Conservation (phyloP, 2,113 vertebrate genomes). For the Brevimyrus niger region DNA sequence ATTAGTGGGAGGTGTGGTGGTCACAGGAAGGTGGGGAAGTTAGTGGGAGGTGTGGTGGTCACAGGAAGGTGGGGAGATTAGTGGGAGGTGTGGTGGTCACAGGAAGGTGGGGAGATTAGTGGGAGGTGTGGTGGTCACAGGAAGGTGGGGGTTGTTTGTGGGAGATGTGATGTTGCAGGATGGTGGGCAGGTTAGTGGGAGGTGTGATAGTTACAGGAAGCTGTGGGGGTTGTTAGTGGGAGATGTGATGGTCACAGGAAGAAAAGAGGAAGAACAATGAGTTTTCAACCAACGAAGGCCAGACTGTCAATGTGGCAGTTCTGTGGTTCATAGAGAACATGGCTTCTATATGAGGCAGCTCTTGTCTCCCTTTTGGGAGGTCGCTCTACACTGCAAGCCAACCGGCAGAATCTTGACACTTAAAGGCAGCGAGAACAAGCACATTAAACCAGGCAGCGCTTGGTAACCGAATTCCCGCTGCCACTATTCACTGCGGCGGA, state of each 20-base stretch:
- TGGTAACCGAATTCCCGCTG: neutral
- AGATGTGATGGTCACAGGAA: neutral
- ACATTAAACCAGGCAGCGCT: neutral
- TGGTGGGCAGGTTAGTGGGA: neutral
- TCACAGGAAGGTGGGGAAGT: neutral
- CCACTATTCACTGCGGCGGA: neutral
- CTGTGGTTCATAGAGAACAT: neutral
- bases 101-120: neutral
- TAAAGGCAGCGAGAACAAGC: neutral
- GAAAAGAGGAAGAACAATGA: neutral
- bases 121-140: neutral
- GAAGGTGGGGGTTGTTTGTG: neutral
- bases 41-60: neutral
- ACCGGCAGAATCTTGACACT: neutral
- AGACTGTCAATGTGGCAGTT: neutral
- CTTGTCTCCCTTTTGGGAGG: neutral
- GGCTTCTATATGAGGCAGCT: neutral
- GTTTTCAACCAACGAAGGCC: neutral
- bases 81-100: neutral
- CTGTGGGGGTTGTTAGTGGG: neutral
- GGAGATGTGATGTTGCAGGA: neutral
- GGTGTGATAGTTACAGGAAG: neutral
- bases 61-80: neutral
- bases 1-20: neutral
- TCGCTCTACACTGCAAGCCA: neutral